These are phyloP conservation scores for Paralichthys olivaceus DNA, from an alignment of 2,113 vertebrate genomes.

Conservation along the genomic window DNA sequence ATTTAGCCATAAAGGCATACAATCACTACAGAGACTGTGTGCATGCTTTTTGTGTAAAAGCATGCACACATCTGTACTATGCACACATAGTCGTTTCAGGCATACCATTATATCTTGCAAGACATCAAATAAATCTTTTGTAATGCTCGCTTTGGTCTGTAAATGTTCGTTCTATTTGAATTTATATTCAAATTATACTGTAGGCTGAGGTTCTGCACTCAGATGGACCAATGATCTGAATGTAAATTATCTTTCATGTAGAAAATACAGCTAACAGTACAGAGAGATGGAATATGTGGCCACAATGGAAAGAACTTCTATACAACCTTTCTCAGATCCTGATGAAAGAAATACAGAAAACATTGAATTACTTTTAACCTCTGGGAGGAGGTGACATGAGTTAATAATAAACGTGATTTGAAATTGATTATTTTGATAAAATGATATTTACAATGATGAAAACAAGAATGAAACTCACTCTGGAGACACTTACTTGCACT, in stretches of 20 bases:
- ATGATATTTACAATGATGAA: too few relatives aligned
- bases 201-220: background rate
- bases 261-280: constrained; percentile 42
- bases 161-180: constrained; percentile 11
- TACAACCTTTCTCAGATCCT: too few relatives aligned
- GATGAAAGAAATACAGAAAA: background rate
- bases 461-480: background rate
- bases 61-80: too few relatives aligned
- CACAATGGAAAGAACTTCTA: background rate
- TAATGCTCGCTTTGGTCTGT: constrained; percentile 10
- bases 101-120: background rate
- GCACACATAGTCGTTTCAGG: background rate
- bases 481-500: background rate
- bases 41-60: background rate
- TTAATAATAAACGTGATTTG: background rate
- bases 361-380: background rate
- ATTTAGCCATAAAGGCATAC: constrained; percentile 1
- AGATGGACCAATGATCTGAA: constrained; percentile 33
- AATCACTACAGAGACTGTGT: background rate
- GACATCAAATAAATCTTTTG: background rate
- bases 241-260: constrained; percentile 43
- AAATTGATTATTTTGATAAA: too few relatives aligned
- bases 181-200: background rate
- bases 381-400: background rate
- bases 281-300: background rate